A percentile compares a stretch with the other conserved stretches of the same genome.
Conservation (phyloP, 2,113 vertebrate genomes). For the Ploceus nigricollis region DNA sequence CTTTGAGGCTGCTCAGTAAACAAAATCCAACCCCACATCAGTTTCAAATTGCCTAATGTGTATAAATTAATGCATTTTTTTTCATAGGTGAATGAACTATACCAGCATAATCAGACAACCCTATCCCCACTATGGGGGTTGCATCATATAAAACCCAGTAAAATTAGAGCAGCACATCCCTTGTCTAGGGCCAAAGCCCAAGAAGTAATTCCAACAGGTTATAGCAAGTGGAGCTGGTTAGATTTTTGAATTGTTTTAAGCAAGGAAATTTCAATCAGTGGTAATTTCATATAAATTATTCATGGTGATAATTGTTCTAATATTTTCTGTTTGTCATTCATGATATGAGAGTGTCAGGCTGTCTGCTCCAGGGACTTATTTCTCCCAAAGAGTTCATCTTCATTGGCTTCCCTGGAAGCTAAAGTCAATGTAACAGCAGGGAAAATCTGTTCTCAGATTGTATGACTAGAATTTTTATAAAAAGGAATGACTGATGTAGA, state of each 20-base stretch:
- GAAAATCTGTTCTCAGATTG: conserved; percentile 20
- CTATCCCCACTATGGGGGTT: background rate
- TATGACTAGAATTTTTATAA: conserved; percentile 37
- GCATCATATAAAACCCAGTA: background rate
- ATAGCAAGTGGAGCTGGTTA: background rate
- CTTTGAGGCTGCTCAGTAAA: background rate
- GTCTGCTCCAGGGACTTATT: background rate
- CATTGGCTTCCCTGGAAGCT: background rate
- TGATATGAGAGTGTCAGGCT: background rate
- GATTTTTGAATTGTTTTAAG: background rate
- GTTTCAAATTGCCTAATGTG: background rate
- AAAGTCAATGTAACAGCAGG: conserved; percentile 31
- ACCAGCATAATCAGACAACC: background rate
- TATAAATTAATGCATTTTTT: background rate
- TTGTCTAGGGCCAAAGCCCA: background rate
- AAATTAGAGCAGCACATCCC: background rate
- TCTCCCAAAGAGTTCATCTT: background rate
- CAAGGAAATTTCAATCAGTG: background rate
- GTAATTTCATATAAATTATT: background rate
- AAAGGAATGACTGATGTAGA: conserved; percentile 18
- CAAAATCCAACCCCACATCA: background rate
- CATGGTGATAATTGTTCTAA: background rate
- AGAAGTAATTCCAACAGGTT: background rate
- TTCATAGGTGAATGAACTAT: background rate
- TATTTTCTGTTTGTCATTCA: conserved; percentile 23